Evolutionary conservation across 2,888 invertebrate species (phyloP).

Genomic region (Leucophenga montana): DNA sequence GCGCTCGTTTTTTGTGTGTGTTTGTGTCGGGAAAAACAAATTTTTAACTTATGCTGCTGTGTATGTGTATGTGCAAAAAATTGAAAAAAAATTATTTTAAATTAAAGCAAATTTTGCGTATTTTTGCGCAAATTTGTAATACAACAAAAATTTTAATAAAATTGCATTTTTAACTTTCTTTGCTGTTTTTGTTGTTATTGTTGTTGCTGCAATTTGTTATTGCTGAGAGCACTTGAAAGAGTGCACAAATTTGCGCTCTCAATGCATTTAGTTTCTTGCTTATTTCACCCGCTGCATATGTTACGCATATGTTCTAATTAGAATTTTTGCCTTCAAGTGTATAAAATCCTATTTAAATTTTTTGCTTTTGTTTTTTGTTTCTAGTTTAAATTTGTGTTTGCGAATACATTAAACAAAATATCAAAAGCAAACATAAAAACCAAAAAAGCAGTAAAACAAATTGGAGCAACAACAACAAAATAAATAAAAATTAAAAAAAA

Average conservation of each 20-base stretch:
- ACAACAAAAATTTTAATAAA: too few relatives aligned
- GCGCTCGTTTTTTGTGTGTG: not conserved
- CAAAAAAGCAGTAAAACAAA: constrained; percentile 31
- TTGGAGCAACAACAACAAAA: not conserved
- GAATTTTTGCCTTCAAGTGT: too few relatives aligned
- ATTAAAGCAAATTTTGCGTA: too few relatives aligned
- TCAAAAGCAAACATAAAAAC: constrained; percentile 33
- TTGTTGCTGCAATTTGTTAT: too few relatives aligned
- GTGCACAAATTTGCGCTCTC: not conserved
- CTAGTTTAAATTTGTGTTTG: not conserved
- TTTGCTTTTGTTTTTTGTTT: not conserved
- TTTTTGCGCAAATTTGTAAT: too few relatives aligned
- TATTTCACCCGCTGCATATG: not conserved
- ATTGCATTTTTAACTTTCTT: too few relatives aligned
- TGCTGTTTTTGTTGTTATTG: too few relatives aligned
- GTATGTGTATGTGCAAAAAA: not conserved
- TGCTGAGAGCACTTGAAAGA: too few relatives aligned
- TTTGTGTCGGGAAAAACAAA: not conserved
- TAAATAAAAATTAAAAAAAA: not conserved
- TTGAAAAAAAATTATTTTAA: not conserved
- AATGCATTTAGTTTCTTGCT: not conserved
- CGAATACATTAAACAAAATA: constrained; percentile 20
- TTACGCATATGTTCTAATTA: too few relatives aligned
- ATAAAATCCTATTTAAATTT: not conserved
- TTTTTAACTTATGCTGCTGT: not conserved